Evolutionary conservation across 2,888 invertebrate genomes (phyloP), one percentile per base, ranked within the genome.

Genomic region (Sylvicola cinctus): DNA sequence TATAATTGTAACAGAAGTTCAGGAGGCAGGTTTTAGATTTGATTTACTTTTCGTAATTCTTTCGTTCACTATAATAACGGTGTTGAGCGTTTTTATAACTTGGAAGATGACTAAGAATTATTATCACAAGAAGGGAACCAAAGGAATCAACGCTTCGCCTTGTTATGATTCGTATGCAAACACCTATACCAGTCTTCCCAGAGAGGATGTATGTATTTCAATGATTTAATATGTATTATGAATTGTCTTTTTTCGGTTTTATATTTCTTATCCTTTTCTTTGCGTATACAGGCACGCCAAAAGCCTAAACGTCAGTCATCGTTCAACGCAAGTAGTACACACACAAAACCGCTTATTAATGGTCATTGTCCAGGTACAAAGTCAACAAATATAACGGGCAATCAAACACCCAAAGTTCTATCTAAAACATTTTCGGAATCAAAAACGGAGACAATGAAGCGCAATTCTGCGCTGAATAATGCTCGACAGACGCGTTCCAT

Each of bases 181-280:
- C 52, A 76, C 80, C 41, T 84, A 84, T 54, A 79, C 81, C 39
- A 74, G 80, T 16, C 74, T 84, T 29, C 84, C 84, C 1, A 60
- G 81, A 39, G 78, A 77, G 50, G 81, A 83, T 54, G 74, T 77
- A 20, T 6, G 20, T 20, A n/a, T n/a, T n/a, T n/a, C n/a, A n/a
- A n/a, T n/a, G n/a, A 48, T 64, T 68, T 42, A 51, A 59, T 17
- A 34, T n/a, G n/a, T 11, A 14, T 28, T 13, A 26, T 16, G 16
- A 20, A n/a, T 17, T 3, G 10, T n/a, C 11, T 13, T 29, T 2
- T 13, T 17, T 13, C 16, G 33, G 28, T 16, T 0, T 8, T n/a
- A 10, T 28, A 32, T 12, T 15, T 11, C 14, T 33, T 35, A n/a
- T 23, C 8, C 7, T 16, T 17, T 30, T 28, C 31, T 35, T 31